Conservation (phyloP, 2,888 invertebrate species). For the Lissonota sp. region DNA sequence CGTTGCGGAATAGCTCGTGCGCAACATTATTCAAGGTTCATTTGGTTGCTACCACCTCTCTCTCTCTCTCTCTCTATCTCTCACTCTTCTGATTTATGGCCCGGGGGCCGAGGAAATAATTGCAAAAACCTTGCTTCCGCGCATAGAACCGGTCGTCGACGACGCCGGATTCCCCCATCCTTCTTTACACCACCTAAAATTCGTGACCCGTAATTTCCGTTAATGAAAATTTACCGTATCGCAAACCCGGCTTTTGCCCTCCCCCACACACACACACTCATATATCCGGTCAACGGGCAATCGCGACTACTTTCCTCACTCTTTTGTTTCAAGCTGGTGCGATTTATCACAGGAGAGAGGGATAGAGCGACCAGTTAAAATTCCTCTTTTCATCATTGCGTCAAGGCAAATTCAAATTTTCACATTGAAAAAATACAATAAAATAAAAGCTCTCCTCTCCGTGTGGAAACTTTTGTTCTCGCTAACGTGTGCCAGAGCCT, state of each 20-base stretch:
- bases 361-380: neutral
- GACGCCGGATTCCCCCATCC: constrained; percentile 27
- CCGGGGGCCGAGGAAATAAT: constrained; percentile 74
- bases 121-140: constrained; percentile 67
- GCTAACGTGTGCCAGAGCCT: too few relatives aligned
- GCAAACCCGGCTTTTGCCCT: constrained; percentile 18
- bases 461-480: neutral
- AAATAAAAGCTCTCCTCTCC: neutral
- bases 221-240: constrained; percentile 77
- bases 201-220: constrained; percentile 74
- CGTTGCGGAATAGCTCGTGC: constrained; percentile 49
- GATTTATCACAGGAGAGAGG: constrained; percentile 49
- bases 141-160: constrained; percentile 27
- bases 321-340: constrained; percentile 7
- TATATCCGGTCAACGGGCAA: constrained; percentile 42
- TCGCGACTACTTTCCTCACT: constrained; percentile 64
- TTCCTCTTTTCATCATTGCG: neutral
- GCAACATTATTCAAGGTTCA: constrained; percentile 64
- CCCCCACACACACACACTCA: neutral
- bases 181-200: constrained; percentile 53
- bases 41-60: constrained; percentile 57
- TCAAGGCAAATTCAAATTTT: neutral
- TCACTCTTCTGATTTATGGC: constrained; percentile 74
- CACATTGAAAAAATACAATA: neutral
- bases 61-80: constrained; percentile 26